A percentile compares a stretch with the other conserved stretches of the same genome.
phyloP scores from a whole-genome alignment of 1,140 invertebrate species.

The Chelonus insularis region DNA sequence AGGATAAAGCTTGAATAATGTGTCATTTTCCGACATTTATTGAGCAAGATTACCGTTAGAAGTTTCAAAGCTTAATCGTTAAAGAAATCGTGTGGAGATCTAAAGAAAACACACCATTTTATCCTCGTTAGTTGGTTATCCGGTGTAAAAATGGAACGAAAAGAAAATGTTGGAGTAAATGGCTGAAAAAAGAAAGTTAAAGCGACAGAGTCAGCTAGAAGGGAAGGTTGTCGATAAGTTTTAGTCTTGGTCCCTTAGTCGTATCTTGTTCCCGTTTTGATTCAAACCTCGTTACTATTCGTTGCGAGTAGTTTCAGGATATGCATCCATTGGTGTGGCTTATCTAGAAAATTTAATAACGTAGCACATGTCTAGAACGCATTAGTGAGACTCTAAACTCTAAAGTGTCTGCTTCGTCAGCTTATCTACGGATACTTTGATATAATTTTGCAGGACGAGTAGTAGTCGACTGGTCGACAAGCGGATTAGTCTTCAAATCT shows the following conservation, averaged over 20 bases:
- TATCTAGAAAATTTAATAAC: conserved; percentile 26
- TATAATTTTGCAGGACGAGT: background rate
- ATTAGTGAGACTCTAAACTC: background rate
- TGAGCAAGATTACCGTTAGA: too few species aligned
- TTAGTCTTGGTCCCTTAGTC: background rate
- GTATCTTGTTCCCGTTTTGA: background rate
- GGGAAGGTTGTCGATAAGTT: background rate
- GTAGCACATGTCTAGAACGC: conserved; percentile 20
- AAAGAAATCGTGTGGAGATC: background rate
- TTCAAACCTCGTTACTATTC: background rate
- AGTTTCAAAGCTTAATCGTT: background rate
- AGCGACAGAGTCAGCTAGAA: background rate
- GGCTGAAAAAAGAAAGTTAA: background rate
- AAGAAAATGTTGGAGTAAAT: background rate
- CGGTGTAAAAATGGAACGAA: background rate
- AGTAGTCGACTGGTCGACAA: conserved; percentile 10
- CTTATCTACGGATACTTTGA: background rate
- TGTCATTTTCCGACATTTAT: too few species aligned
- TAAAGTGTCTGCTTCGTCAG: conserved; percentile 6
- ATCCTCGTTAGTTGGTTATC: conserved; percentile 3
- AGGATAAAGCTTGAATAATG: background rate
- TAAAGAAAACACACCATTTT: background rate
- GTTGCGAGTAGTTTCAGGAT: background rate
- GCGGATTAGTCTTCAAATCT: conserved; percentile 1
- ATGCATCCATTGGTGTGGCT: conserved; percentile 2